Conservation (phyloP, 2,888 invertebrate species). For the Amphimallon solstitiale region DNA sequence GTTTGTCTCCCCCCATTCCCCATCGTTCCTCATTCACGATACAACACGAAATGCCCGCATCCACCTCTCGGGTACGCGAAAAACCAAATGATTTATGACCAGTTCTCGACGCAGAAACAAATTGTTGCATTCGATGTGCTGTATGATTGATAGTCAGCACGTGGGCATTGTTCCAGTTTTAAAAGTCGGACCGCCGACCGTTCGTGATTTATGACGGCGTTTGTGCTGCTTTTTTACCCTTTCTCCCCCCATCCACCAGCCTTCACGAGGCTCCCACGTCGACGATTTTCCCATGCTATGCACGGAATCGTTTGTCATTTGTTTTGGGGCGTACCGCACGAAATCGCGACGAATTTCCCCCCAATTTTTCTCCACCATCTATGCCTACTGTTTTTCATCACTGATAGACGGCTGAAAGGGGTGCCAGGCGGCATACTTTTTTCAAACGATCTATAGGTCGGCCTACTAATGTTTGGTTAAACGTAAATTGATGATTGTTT, state of each 20-base stretch:
- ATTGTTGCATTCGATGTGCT: constrained; percentile 31
- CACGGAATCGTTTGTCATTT: constrained; percentile 30
- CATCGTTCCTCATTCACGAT: not conserved
- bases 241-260: too few species aligned
- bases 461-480: too few species aligned
- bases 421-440: not conserved
- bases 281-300: not conserved
- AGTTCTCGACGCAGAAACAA: constrained; percentile 17
- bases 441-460: not conserved
- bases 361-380: not conserved
- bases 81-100: constrained; percentile 25
- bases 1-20: not conserved
- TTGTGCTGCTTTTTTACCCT: constrained; percentile 16
- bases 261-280: too few species aligned
- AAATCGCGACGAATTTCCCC: not conserved
- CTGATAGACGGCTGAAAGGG: too few species aligned
- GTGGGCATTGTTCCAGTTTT: constrained; percentile 24
- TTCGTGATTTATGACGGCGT: constrained; percentile 20
- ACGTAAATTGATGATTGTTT: constrained; percentile 15
- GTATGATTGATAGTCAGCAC: constrained; percentile 19
- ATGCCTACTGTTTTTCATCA: too few species aligned
- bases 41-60: not conserved
- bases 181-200: constrained; percentile 3
- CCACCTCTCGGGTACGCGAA: not conserved
- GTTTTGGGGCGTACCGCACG: constrained; percentile 10